Conservation (phyloP, 92 coral and sea anemone species). For the Paragorgia papillata region DNA sequence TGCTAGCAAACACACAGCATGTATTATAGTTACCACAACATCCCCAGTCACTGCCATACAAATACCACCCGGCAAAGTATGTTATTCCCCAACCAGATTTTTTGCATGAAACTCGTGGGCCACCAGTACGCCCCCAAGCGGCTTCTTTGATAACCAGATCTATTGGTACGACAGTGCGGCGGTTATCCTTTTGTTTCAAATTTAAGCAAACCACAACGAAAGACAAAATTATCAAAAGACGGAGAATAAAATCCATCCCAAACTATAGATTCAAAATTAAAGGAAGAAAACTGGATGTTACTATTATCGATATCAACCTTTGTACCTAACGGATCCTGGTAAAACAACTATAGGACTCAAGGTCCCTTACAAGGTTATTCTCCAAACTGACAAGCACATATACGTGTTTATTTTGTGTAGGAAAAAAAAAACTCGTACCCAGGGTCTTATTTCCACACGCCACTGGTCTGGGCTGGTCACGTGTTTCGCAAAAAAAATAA, state of each 20-base stretch:
- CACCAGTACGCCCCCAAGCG: constrained; percentile 1
- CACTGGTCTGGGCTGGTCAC: too few relatives aligned
- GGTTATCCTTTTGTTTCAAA: not conserved
- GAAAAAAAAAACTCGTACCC: too few relatives aligned
- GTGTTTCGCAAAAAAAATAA: too few relatives aligned
- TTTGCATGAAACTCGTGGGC: not conserved
- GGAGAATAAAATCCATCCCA: not conserved
- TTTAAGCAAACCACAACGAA: not conserved
- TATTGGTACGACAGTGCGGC: not conserved
- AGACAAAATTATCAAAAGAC: not conserved
- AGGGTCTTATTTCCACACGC: too few relatives aligned
- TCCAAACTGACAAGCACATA: too few relatives aligned
- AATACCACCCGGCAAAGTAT: constrained; percentile 2
- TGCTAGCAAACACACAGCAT: not conserved
- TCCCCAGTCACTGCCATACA: constrained; percentile 1
- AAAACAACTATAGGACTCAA: too few relatives aligned
- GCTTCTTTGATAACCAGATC: not conserved
- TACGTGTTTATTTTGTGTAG: too few relatives aligned
- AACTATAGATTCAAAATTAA: too few relatives aligned
- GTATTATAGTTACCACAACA: constrained; percentile 2
- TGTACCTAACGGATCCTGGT: too few relatives aligned
- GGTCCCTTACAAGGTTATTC: too few relatives aligned
- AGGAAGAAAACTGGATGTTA: too few relatives aligned
- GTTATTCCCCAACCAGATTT: not conserved
- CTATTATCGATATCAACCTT: too few relatives aligned